These are phyloP conservation scores for Dorcus parallelipipedus DNA, from an alignment of 2,888 invertebrate genomes.

Conservation along the genomic window DNA sequence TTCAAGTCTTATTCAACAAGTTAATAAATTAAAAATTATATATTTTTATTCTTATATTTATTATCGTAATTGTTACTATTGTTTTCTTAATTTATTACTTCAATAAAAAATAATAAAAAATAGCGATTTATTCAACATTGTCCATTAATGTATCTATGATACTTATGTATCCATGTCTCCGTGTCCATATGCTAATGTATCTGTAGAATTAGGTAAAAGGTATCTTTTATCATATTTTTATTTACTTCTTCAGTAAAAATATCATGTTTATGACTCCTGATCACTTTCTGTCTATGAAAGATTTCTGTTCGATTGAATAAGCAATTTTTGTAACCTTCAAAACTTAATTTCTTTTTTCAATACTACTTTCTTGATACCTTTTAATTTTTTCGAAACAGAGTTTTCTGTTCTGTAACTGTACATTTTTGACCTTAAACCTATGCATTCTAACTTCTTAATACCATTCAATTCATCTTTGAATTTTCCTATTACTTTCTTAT, in stretches of 20 bases:
- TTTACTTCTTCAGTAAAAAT: too few species aligned
- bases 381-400: constrained; percentile 19
- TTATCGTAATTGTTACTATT: too few species aligned
- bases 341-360: constrained; percentile 19
- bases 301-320: constrained; percentile 19
- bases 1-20: constrained; percentile 11
- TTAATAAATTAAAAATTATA: constrained; percentile 17
- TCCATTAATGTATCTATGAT: not conserved
- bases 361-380: constrained; percentile 18
- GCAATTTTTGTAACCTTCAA: constrained; percentile 19
- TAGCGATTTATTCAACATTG: constrained; percentile 14
- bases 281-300: constrained; percentile 18
- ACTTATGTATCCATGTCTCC: too few species aligned
- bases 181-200: constrained; percentile 8
- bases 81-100: not conserved
- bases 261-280: constrained; percentile 3
- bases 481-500: constrained; percentile 19
- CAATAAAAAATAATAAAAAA: constrained; percentile 4
- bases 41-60: constrained; percentile 16
- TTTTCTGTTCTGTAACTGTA: constrained; percentile 20
- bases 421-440: constrained; percentile 22
- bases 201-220: constrained; percentile 15
- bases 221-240: too few species aligned
- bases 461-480: constrained; percentile 19
- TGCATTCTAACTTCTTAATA: constrained; percentile 12